A percentile compares a stretch with the other conserved stretches of the same genome.
Evolutionary conservation across 2,113 vertebrate genomes (phyloP).

Genomic region (Antechinus stuartii): DNA sequence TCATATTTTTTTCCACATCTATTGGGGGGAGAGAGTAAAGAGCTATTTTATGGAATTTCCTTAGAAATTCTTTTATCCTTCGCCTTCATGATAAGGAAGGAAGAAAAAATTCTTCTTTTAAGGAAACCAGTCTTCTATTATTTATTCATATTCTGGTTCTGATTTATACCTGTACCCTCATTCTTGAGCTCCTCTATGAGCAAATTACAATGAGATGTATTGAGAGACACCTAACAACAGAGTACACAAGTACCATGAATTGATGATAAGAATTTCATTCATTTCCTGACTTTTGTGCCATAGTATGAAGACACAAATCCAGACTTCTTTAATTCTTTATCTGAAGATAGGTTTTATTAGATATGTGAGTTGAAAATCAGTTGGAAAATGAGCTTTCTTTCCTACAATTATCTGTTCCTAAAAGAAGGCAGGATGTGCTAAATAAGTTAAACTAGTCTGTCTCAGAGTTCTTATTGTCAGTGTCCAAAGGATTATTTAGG

Average conservation of each 20-base stretch:
- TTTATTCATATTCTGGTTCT: background rate
- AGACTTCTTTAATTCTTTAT: background rate
- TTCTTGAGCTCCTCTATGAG: background rate
- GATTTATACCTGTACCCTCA: background rate
- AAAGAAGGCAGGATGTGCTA: background rate
- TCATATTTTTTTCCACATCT: background rate
- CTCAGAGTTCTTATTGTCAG: background rate
- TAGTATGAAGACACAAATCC: background rate
- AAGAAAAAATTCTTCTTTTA: background rate
- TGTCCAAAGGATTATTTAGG: background rate
- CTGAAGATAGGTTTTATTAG: background rate
- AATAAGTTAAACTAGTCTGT: background rate
- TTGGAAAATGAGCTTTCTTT: background rate
- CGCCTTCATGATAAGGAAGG: background rate
- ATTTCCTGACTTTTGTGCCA: background rate
- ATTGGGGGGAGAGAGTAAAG: background rate
- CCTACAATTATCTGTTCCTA: background rate
- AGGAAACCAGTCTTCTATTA: background rate
- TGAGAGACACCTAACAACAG: background rate
- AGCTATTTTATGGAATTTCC: background rate
- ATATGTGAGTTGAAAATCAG: background rate
- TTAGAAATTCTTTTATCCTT: background rate
- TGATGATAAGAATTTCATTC: background rate
- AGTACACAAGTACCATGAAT: background rate
- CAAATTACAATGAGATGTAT: background rate